phyloP scores from a whole-genome alignment of 2,888 invertebrate genomes.

The Amblyjoppa fuscipennis region DNA sequence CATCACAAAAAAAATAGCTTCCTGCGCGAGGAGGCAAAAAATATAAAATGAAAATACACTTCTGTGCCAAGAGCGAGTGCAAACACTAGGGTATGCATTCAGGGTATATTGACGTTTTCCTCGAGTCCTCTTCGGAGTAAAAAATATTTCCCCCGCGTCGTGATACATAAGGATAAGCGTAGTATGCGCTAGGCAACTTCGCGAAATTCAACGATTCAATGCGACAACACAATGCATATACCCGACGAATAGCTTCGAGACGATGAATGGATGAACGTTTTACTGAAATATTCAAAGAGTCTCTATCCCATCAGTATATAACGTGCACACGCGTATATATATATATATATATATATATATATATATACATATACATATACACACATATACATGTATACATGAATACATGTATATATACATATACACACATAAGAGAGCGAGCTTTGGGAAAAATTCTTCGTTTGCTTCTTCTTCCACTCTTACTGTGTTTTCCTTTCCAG shows the following conservation, averaged over 20 bases:
- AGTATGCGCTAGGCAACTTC: conserved; percentile 46
- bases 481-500: neutral
- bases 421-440: neutral
- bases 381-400: neutral
- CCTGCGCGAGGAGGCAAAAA: neutral
- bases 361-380: neutral
- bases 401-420: neutral
- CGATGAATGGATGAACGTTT: conserved; percentile 58
- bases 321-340: conserved; percentile 13
- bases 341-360: neutral
- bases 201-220: conserved; percentile 71
- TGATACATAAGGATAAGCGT: conserved; percentile 14
- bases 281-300: conserved; percentile 70
- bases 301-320: conserved; percentile 31
- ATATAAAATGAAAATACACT: neutral
- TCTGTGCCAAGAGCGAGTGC: neutral
- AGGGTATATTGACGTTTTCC: neutral
- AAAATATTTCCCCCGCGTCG: neutral
- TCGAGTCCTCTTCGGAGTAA: neutral
- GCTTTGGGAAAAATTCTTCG: conserved; percentile 31
- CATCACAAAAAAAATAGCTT: neutral
- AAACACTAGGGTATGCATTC: neutral
- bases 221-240: conserved; percentile 58
- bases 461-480: conserved; percentile 29
- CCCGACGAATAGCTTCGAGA: conserved; percentile 49